Evolutionary conservation across 2,113 vertebrate genomes (phyloP).

Genomic region (Trochalopteron elliotii): DNA sequence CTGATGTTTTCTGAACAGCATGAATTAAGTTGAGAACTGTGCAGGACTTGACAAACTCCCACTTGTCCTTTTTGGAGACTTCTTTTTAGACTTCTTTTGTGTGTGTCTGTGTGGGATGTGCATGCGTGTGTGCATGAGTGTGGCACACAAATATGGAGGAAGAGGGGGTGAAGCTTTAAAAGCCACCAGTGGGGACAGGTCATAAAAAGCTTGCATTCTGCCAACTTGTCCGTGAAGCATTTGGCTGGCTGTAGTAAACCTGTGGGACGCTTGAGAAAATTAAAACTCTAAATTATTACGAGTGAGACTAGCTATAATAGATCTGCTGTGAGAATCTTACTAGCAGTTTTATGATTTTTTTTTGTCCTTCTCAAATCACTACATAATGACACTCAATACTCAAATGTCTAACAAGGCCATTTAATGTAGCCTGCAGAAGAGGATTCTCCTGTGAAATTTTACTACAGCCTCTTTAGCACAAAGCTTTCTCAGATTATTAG

Average conservation of each 20-base stretch:
- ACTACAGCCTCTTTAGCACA: conserved; percentile 59
- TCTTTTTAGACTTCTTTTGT: neutral
- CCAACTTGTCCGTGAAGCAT: conserved; percentile 22
- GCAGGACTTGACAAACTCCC: neutral
- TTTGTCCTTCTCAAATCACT: conserved; percentile 58
- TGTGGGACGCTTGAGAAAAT: conserved; percentile 60
- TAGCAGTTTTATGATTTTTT: conserved; percentile 55
- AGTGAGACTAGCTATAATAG: conserved; percentile 54
- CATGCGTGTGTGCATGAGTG: fast-evolving
- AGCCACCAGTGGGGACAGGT: neutral
- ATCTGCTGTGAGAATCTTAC: conserved; percentile 46
- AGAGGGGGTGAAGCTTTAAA: neutral
- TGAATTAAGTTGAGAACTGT: neutral
- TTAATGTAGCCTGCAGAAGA: conserved; percentile 56
- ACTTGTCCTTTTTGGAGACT: neutral
- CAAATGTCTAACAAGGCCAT: conserved; percentile 58
- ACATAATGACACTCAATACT: conserved; percentile 63
- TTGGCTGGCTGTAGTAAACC: conserved; percentile 58
- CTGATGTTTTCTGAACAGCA: neutral
- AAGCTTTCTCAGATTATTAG: conserved; percentile 59
- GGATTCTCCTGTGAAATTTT: conserved; percentile 62
- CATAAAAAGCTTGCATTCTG: conserved; percentile 40
- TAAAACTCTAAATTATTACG: conserved; percentile 69
- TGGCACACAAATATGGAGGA: neutral
- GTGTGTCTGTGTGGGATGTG: neutral